Base-by-base conservation (phyloP, 2,113 vertebrate genomes). In the Bettongia penicillata region DNA sequence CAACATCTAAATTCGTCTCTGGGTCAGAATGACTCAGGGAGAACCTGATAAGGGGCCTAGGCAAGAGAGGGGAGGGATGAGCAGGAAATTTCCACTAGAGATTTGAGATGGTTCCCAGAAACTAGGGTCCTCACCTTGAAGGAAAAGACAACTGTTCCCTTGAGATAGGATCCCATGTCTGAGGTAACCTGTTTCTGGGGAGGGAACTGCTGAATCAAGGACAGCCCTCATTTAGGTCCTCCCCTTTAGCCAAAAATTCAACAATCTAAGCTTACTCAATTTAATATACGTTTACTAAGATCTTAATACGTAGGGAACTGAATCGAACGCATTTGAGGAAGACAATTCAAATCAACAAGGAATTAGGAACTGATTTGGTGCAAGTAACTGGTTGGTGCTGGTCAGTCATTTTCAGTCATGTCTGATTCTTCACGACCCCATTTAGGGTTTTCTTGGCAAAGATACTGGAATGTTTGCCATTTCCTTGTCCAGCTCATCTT, bases 1-100 rank as follows among this genome's bases (percentile, higher is more conserved):
- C 97, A 97, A 95, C 94, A 96, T 98, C 97, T 98, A 97, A 96
- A 97, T 98, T 93, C 31, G 96, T 96, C 97, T 96, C 97, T 97
- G 96, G 97, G 96, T 97, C 93, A 97, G 97, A 93, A 97, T 98
- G 97, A 97, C 98, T 98, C 97, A 98, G 97, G 96, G 96, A 96
- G 97, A 97, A 97, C 97, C 93, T 98, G 97, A 97, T 98, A 96
- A 97, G 94, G 96, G 97, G 93, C 97, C 96, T 90, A 26, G 0
- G 16, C 84, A 93, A 96, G 96, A 96, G 96, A 47, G 95, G 95
- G 52, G 89, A 1, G 53, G 23, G 91, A 91, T 77, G 90, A 93
- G 95, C 94, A 92, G 96, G 93, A 96, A 98, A 97, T 97, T 98
- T 97, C 97, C 97, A 97, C 96, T 96, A 91, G 90, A 68, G 52